A percentile compares a stretch with the other conserved stretches of the same genome.
Evolutionary conservation across 2,888 invertebrate species (phyloP).

Genomic region (Synanthedon andrenaeformis): DNA sequence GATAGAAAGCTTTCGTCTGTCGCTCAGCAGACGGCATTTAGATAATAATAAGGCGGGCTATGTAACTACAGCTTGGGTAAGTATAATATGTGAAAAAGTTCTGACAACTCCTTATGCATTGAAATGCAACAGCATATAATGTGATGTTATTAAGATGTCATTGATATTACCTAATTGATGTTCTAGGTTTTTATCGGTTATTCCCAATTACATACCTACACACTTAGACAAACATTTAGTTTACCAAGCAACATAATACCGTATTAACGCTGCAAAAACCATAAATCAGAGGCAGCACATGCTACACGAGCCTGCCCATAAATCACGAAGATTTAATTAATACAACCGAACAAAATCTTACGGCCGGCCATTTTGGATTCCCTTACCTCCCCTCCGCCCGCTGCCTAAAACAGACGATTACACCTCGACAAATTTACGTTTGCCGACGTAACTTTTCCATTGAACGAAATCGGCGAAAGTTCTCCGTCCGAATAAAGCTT

Average conservation of each 20-base stretch:
- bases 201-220: not conserved
- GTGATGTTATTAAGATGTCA: too few relatives aligned
- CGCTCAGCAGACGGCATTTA: too few relatives aligned
- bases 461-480: not conserved
- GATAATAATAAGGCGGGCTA: too few relatives aligned
- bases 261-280: slow-evolving; percentile 46
- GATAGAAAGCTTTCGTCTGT: too few relatives aligned
- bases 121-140: too few relatives aligned
- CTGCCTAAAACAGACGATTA: slow-evolving; percentile 63
- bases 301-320: slow-evolving; percentile 48
- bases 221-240: slow-evolving; percentile 7
- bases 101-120: too few relatives aligned
- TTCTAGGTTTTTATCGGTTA: too few relatives aligned
- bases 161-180: too few relatives aligned
- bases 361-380: slow-evolving; percentile 59
- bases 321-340: slow-evolving; percentile 70
- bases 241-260: slow-evolving; percentile 23
- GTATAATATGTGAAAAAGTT: too few relatives aligned
- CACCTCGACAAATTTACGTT: slow-evolving; percentile 36
- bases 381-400: slow-evolving; percentile 48
- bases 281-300: slow-evolving; percentile 57
- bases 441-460: not conserved
- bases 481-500: not conserved
- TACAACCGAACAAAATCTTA: slow-evolving; percentile 67
- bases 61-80: too few relatives aligned